Evolutionary conservation across 2,797 vertebrate species (phyloP).

Genomic region (Garrulus glandarius): DNA sequence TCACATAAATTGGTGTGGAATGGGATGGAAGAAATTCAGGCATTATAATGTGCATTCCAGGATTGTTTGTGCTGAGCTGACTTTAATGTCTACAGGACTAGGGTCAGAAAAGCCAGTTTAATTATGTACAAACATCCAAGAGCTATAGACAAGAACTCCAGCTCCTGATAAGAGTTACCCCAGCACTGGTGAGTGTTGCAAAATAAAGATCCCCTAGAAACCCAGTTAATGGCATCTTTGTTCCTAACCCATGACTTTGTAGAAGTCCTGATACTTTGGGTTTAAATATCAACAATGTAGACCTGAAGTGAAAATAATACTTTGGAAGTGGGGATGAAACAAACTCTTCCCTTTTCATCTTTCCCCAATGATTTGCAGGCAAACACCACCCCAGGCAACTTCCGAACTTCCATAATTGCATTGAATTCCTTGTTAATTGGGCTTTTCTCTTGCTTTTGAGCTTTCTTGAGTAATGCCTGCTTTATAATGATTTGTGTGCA

Average conservation of each 20-base stretch:
- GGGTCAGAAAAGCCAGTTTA: neutral
- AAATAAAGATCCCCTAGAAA: neutral
- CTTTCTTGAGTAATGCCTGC: neutral
- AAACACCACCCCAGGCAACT: slow-evolving; percentile 28
- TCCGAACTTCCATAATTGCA: slow-evolving; percentile 20
- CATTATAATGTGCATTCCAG: neutral
- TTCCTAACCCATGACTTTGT: neutral
- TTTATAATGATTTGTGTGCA: slow-evolving; percentile 10
- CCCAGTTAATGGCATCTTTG: neutral
- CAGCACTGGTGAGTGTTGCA: neutral
- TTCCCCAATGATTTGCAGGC: neutral
- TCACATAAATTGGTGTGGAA: neutral
- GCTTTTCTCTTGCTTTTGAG: slow-evolving; percentile 14
- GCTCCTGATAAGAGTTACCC: neutral
- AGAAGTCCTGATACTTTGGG: neutral
- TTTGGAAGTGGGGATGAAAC: slow-evolving; percentile 1
- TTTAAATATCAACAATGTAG: neutral
- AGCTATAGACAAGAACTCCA: neutral
- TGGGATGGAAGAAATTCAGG: neutral
- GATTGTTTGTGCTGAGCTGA: neutral
- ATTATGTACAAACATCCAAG: neutral
- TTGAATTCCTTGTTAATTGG: slow-evolving; percentile 50
- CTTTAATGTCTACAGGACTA: neutral
- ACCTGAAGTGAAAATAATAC: slow-evolving; percentile 11
- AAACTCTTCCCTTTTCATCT: slow-evolving; percentile 22